These are phyloP conservation scores for Troides oblongomaculatus DNA, from an alignment of 2,888 invertebrate genomes.

Conservation along the genomic window DNA sequence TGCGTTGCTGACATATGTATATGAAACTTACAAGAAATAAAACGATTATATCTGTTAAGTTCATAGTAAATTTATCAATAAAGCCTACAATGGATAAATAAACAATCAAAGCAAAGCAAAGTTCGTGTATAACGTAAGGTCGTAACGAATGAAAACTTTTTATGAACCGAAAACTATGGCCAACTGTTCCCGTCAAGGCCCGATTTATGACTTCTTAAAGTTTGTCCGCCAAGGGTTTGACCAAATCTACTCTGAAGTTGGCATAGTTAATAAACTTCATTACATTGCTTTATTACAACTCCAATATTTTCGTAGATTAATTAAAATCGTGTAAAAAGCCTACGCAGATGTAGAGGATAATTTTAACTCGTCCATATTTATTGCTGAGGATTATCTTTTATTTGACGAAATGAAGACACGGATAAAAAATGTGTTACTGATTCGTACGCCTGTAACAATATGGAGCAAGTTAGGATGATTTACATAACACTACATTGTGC, in stretches of 20 bases:
- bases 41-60: neutral
- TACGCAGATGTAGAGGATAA: neutral
- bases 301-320: neutral
- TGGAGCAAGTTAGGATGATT: no score
- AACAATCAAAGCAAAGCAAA: slow-evolving; percentile 12
- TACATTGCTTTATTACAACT: neutral
- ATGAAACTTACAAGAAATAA: neutral
- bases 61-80: neutral
- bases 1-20: no score
- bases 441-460: no score
- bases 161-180: slow-evolving; percentile 32
- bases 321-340: neutral
- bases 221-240: slow-evolving; percentile 38
- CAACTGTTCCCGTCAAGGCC: slow-evolving; percentile 39
- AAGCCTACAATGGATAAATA: slow-evolving; percentile 6
- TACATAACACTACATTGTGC: no score
- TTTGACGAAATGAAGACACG: no score
- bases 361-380: neutral
- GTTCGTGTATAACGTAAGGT: slow-evolving; percentile 19
- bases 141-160: slow-evolving; percentile 26
- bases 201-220: slow-evolving; percentile 48
- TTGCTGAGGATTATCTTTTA: no score
- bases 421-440: no score
- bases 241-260: slow-evolving; percentile 50
- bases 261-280: slow-evolving; percentile 22